These are phyloP conservation scores for Melieria crassipennis DNA, from an alignment of 2,888 invertebrate genomes.

Conservation along the genomic window DNA sequence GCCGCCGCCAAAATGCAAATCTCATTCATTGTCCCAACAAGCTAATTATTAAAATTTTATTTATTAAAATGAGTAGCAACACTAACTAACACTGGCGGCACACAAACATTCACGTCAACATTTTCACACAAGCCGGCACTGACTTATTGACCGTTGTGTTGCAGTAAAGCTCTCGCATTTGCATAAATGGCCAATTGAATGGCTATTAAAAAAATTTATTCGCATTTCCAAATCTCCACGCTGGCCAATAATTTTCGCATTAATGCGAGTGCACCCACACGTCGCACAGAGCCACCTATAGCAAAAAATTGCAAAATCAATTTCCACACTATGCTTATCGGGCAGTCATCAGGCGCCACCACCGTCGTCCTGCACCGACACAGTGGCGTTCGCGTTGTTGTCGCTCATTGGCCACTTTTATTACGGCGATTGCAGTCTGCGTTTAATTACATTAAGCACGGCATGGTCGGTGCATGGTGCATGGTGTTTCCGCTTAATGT, in stretches of 20 bases:
- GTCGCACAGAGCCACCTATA: background rate
- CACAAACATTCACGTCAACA: slow-evolving; percentile 15
- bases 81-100: slow-evolving; percentile 4
- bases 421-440: slow-evolving; percentile 56
- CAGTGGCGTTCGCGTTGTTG: background rate
- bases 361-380: background rate
- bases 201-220: slow-evolving; percentile 17
- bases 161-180: slow-evolving; percentile 18
- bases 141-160: slow-evolving; percentile 17
- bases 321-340: slow-evolving; percentile 56
- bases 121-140: background rate
- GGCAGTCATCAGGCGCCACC: slow-evolving; percentile 48
- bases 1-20: too few relatives aligned
- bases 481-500: slow-evolving; percentile 53
- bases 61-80: slow-evolving; percentile 27
- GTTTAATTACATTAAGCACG: slow-evolving; percentile 55
- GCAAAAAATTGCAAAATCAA: slow-evolving; percentile 40
- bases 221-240: slow-evolving; percentile 17
- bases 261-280: slow-evolving; percentile 41
- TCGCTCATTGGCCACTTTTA: slow-evolving; percentile 17
- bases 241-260: slow-evolving; percentile 57
- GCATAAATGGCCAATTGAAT: slow-evolving; percentile 27
- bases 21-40: too few relatives aligned
- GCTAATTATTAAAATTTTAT: background rate
- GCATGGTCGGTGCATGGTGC: background rate